Base-by-base conservation (phyloP, 2,113 vertebrate species). In the Phaetusa simplex region DNA sequence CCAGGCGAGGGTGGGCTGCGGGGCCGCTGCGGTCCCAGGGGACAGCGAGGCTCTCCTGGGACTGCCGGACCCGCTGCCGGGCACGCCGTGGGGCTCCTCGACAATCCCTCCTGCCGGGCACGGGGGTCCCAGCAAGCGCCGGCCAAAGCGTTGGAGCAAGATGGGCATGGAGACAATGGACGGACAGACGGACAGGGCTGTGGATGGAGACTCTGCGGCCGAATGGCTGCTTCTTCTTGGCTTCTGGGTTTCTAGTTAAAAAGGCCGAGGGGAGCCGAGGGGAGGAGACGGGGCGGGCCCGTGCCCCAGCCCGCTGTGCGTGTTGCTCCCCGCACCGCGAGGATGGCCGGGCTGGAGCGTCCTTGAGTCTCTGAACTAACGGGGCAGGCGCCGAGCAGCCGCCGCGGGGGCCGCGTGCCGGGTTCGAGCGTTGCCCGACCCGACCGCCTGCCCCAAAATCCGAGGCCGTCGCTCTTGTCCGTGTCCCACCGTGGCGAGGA, bases 201-300 rank as follows among this genome's bases (percentile, higher is more conserved):
- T 36, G 97, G 94, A 95, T 92, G 96, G 97, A 82, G 86, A 62
- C 84, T 71, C 59, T 18, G 82, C 88, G 85, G 96, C 97, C 94
- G 2, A 66, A 94, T 3, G 77, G 96, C 96, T 88, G 96, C 80
- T 94, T 96, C 85, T 66, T 97, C 95, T 97, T 97, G 96, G 93
- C 87, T 66, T 97, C 93, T 97, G 95, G 95, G 93, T 96, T 97
- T 91, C 67, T 94, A 88, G 95, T 98, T 98, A 97, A 97, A 98
- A 97, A 97, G 96, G 96, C 95, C 38, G 93, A 96, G 97, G 97
- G 88, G 96, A 88, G 95, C 88, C 45, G 81, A 72, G 84, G 93
- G 91, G 84, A 88, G 88, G 96, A 82, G 97, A 65, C 74, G 47
- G 95, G 93, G 59, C 81, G 58, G 70, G 64, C 90, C 91, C 42